Evolutionary conservation across 2,113 vertebrate species (phyloP).

Genomic region (Dicrurus megarhynchus): DNA sequence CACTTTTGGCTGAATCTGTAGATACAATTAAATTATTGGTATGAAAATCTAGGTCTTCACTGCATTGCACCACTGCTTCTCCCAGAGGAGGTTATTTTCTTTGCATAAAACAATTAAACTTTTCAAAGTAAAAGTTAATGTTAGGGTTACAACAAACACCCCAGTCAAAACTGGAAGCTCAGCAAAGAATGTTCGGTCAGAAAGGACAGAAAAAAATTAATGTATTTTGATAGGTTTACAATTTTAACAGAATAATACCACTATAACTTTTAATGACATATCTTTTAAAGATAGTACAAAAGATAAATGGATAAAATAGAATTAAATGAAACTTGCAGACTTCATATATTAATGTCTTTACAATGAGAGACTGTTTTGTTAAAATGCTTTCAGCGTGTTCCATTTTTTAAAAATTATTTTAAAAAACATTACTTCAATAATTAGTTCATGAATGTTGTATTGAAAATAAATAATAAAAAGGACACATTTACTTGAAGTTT

Average conservation of each 20-base stretch:
- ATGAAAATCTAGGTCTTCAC: not conserved
- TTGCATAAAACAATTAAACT: not conserved
- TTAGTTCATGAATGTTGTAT: not conserved
- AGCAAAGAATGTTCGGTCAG: accelerated
- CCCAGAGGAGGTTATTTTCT: not conserved
- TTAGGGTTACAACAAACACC: not conserved
- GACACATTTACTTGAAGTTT: not conserved
- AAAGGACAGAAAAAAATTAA: not conserved
- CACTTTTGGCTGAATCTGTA: not conserved
- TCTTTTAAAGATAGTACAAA: not conserved
- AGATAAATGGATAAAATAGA: not conserved
- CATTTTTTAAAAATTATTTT: not conserved
- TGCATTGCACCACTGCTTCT: not conserved
- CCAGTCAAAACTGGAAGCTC: not conserved
- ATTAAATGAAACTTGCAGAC: not conserved
- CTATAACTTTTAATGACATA: not conserved
- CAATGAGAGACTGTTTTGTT: not conserved
- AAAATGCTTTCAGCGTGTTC: not conserved
- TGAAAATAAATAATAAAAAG: not conserved
- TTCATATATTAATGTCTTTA: not conserved
- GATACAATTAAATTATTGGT: not conserved
- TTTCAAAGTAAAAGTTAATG: not conserved
- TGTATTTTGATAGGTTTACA: not conserved
- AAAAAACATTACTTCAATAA: not conserved
- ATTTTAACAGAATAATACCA: not conserved